These are phyloP conservation scores for Manacus vitellinus DNA, from an alignment of 2,113 vertebrate species.

Conservation along the genomic window DNA sequence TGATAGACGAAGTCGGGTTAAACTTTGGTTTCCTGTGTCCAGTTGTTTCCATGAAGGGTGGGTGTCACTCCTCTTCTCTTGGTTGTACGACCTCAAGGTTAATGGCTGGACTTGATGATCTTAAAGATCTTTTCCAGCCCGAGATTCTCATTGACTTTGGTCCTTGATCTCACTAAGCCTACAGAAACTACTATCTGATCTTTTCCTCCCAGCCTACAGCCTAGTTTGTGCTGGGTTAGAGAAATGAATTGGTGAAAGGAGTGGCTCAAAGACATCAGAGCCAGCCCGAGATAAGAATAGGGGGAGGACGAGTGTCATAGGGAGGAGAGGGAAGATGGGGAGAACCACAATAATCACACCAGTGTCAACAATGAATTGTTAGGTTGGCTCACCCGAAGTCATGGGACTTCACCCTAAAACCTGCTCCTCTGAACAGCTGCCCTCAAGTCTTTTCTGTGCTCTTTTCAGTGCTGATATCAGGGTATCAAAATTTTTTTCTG, in stretches of 20 bases:
- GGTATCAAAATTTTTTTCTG: neutral
- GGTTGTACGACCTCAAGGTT: neutral
- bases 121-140: neutral
- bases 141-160: neutral
- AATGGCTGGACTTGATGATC: neutral
- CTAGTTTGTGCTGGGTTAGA: neutral
- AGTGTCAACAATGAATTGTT: neutral
- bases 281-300: neutral
- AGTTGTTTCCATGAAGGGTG: neutral
- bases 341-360: neutral
- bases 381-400: neutral
- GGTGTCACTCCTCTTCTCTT: neutral
- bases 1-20: neutral
- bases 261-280: neutral
- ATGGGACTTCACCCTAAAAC: neutral
- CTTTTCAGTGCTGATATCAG: neutral
- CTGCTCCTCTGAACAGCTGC: neutral
- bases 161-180: neutral
- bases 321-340: neutral
- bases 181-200: neutral
- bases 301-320: rapidly evolving
- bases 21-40: neutral
- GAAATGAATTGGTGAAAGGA: neutral
- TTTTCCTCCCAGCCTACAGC: neutral
- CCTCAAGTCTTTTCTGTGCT: neutral